Evolutionary conservation across 2,113 vertebrate genomes (phyloP), one percentile per base, ranked within the genome.

Genomic region (Prionailurus bengalensis): DNA sequence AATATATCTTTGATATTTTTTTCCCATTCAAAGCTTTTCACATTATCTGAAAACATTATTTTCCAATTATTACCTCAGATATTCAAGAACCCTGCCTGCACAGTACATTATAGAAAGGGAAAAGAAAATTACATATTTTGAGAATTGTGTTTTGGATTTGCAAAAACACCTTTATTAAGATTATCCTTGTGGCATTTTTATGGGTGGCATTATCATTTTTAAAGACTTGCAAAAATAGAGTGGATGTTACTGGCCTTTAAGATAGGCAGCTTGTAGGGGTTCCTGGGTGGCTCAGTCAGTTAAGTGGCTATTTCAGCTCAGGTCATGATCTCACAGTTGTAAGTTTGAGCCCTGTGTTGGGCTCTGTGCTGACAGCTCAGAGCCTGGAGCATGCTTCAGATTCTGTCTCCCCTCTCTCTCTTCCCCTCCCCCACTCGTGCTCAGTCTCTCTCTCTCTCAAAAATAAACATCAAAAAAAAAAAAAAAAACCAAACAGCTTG

Each of bases 181-280:
- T 42, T 91, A 70, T 93, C 92, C 48, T 86, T 14, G 0, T 53
- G 51, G 9, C 51, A 78, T 95, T 86, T 87, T 90, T 86, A 61
- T 91, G 31, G n/a, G 15, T 78, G 74, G 31, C 63, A 63, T 66
- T n/a, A 61, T 82, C 80, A 76, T 8, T 89, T 95, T 93, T 91
- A 87, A 95, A 83, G 42, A 95, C 17, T 19, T 96, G 15, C 63
- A 70, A 93, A 95, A 81, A 48, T 53, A 73, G 33, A 78, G 73
- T 83, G 19, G 17, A 58, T 48, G 19, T 95, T 81, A 81, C 10
- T 92, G 55, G 31, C 23, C 55, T 94, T 96, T 85, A 79, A 89
- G 27, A 19, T 81, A 90, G 73, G 58, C 48, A 93, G 39, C 29
- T 87, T 82, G 31, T 74, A 8, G 58, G 21, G 58, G 58, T 21